Conservation (phyloP, 2,797 vertebrate species). For the Ctenochaetus hawaiiensis region DNA sequence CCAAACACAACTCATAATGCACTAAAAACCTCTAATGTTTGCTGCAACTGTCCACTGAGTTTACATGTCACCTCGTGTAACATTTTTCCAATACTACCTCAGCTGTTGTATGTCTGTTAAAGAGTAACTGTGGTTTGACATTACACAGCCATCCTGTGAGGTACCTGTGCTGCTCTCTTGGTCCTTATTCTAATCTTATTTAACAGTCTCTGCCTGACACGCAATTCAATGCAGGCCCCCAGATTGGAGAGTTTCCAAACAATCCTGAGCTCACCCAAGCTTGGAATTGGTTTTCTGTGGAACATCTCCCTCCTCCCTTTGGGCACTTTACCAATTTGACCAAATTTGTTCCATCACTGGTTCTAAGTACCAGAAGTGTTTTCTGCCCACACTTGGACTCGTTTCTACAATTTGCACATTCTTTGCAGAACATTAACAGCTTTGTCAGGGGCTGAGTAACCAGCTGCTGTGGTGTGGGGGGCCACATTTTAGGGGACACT, state of each 20-base stretch:
- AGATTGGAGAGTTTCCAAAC: slow-evolving; percentile 93
- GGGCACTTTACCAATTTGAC: slow-evolving; percentile 93
- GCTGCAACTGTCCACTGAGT: slow-evolving; percentile 71
- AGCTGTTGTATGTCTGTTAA: slow-evolving; percentile 72
- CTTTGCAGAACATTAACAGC: slow-evolving; percentile 87
- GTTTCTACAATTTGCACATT: slow-evolving; percentile 88
- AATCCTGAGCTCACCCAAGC: slow-evolving; percentile 92
- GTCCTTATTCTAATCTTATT: slow-evolving; percentile 91
- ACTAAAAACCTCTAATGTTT: slow-evolving; percentile 68
- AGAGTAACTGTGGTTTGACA: slow-evolving; percentile 71
- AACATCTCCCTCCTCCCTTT: slow-evolving; percentile 91
- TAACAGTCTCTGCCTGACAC: slow-evolving; percentile 90
- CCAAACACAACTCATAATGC: slow-evolving; percentile 79
- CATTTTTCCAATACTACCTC: slow-evolving; percentile 60
- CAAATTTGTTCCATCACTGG: slow-evolving; percentile 92
- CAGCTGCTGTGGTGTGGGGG: slow-evolving; percentile 51
- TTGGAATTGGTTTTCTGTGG: slow-evolving; percentile 93
- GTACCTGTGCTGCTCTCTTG: slow-evolving; percentile 81
- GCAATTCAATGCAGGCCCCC: slow-evolving; percentile 86
- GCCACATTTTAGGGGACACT: slow-evolving; percentile 39
- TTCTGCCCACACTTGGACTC: slow-evolving; percentile 85
- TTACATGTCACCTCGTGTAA: slow-evolving; percentile 72
- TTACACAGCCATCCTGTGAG: slow-evolving; percentile 78
- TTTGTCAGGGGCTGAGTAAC: slow-evolving; percentile 81
- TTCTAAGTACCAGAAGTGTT: slow-evolving; percentile 90